Evolutionary conservation across 2,113 vertebrate species (phyloP).

Genomic region (Bubalus kerabau): DNA sequence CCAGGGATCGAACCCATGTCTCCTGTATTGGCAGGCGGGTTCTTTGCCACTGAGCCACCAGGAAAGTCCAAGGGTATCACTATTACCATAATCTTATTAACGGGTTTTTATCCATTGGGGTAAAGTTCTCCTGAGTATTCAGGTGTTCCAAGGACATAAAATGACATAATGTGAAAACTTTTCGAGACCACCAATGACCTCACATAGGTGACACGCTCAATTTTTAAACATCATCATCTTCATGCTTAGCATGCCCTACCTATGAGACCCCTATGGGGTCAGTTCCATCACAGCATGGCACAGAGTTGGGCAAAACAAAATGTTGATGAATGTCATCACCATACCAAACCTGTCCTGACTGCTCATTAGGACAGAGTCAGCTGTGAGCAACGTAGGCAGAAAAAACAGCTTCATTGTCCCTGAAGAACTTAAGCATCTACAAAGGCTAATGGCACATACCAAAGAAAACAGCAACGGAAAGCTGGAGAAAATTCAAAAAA

Average conservation of each 20-base stretch:
- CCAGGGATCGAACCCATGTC: neutral
- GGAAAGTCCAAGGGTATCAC: too few species aligned
- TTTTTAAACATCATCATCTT: neutral
- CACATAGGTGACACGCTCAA: neutral
- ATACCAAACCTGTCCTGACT: neutral
- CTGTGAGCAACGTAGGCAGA: neutral
- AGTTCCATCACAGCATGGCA: neutral
- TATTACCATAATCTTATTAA: too few species aligned
- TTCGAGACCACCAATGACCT: neutral
- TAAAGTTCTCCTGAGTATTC: neutral
- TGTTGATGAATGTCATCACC: accelerated
- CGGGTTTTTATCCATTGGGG: neutral
- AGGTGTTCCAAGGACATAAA: neutral
- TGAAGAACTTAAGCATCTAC: neutral
- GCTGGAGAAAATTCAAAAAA: neutral
- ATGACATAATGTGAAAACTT: neutral
- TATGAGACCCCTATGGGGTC: neutral
- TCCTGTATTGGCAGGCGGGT: neutral
- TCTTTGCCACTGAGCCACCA: neutral
- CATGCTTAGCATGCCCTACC: neutral
- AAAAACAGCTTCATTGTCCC: neutral
- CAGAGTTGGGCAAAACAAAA: neutral
- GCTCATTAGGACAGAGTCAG: neutral
- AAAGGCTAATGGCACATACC: neutral
- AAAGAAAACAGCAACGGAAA: neutral